Percentiles rank a stretch among this genome's conserved stretches.
Conservation (phyloP, 2,797 vertebrate genomes). For the Eulemur albifrons region DNA sequence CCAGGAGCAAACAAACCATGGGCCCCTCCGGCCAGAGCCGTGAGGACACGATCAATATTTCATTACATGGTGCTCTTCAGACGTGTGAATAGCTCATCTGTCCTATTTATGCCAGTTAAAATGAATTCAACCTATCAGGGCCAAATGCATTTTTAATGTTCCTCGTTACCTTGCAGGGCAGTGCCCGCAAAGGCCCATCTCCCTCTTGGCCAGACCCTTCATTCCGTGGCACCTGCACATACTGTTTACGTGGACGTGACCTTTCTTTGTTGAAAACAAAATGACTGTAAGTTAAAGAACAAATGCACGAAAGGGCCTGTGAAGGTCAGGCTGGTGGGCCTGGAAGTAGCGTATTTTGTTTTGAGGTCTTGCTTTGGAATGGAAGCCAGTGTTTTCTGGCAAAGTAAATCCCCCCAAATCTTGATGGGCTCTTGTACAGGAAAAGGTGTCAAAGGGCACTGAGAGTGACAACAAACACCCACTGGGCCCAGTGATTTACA, state of each 20-base stretch:
- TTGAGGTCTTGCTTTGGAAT: neutral
- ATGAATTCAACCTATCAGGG: constrained; percentile 86
- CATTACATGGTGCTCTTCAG: constrained; percentile 81
- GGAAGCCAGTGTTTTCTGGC: neutral
- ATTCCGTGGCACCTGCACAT: constrained; percentile 42
- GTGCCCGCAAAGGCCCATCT: constrained; percentile 58
- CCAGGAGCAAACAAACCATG: constrained; percentile 82
- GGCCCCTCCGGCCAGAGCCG: constrained; percentile 80
- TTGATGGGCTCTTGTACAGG: rapidly evolving
- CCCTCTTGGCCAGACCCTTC: constrained; percentile 60
- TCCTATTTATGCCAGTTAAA: constrained; percentile 86
- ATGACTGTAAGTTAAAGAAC: neutral
- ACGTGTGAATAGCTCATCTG: constrained; percentile 85
- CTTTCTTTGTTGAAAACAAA: constrained; percentile 54
- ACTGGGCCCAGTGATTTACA: rapidly evolving
- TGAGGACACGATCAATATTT: constrained; percentile 83
- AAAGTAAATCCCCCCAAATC: neutral
- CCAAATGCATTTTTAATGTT: constrained; percentile 86
- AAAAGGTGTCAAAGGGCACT: too few relatives aligned
- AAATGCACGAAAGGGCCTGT: neutral
- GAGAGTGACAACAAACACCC: rapidly evolving
- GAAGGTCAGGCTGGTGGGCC: neutral
- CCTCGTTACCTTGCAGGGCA: constrained; percentile 74
- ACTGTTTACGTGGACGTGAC: constrained; percentile 56
- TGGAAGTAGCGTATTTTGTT: neutral